Evolutionary conservation across 2,797 vertebrate species (phyloP).

Genomic region (Myotis pilosus): DNA sequence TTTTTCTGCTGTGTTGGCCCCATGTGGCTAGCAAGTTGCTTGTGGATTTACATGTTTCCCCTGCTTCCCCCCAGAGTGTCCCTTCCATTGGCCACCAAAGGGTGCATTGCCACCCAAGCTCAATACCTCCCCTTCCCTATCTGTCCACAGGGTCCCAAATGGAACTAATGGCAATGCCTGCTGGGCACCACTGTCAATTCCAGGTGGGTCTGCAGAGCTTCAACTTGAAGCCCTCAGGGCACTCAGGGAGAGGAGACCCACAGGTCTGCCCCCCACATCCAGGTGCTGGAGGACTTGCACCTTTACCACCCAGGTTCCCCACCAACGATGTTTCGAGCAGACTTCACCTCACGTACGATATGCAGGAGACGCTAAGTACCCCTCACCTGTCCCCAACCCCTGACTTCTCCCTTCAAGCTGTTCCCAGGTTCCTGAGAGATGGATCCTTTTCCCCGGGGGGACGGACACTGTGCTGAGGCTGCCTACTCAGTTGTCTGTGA

Average conservation of each 20-base stretch:
- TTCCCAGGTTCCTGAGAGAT: rapidly evolving
- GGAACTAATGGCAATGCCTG: background rate
- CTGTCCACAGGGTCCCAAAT: background rate
- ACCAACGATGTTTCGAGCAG: too few relatives aligned
- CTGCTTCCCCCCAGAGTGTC: background rate
- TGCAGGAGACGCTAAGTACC: rapidly evolving
- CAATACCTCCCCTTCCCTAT: background rate
- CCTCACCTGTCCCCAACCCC: rapidly evolving
- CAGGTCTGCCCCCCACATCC: rapidly evolving
- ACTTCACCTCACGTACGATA: background rate
- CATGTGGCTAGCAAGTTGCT: rapidly evolving
- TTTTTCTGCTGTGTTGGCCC: background rate
- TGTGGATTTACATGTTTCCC: background rate
- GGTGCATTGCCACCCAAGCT: background rate
- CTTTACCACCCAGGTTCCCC: rapidly evolving
- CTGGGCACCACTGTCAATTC: background rate
- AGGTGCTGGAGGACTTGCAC: rapidly evolving
- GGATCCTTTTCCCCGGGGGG: rapidly evolving
- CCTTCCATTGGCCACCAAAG: background rate
- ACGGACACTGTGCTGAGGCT: rapidly evolving
- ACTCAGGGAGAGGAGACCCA: background rate
- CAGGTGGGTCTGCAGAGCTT: too few relatives aligned
- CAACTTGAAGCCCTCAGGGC: background rate
- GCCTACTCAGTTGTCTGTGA: rapidly evolving
- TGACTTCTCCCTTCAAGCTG: background rate